A percentile compares a stretch with the other conserved stretches of the same genome.
These are phyloP conservation scores for Acholoe squamosa DNA, from an alignment of 2,888 invertebrate genomes.

Conservation along the genomic window DNA sequence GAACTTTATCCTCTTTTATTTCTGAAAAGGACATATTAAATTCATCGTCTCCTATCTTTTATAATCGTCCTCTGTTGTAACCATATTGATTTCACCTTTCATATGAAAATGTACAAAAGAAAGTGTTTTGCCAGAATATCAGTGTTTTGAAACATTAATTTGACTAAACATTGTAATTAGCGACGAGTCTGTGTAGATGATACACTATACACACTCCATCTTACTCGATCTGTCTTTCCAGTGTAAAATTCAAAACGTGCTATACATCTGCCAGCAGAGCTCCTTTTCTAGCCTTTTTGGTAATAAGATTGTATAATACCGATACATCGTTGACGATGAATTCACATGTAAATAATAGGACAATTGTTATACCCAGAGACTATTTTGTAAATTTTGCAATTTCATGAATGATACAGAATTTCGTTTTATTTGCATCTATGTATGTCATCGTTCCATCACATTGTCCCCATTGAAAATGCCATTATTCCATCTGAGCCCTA, in stretches of 20 bases:
- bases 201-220: background rate
- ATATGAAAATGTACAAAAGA: too few species aligned
- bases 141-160: too few species aligned
- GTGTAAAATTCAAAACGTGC: too few species aligned
- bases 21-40: too few species aligned
- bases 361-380: background rate
- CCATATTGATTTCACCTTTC: too few species aligned
- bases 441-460: background rate
- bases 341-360: background rate
- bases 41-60: too few species aligned
- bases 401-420: background rate
- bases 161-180: too few species aligned
- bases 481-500: background rate
- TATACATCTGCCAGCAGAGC: background rate
- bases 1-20: too few species aligned
- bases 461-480: background rate
- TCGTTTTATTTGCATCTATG: background rate
- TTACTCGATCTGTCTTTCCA: background rate
- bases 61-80: too few species aligned
- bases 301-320: background rate
- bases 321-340: constrained; percentile 10
- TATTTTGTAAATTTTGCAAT: background rate
- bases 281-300: background rate
- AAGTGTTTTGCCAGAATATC: too few species aligned
- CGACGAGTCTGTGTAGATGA: background rate